Conservation (phyloP, 2,888 invertebrate species). For the Eutolmus rufibarbis region DNA sequence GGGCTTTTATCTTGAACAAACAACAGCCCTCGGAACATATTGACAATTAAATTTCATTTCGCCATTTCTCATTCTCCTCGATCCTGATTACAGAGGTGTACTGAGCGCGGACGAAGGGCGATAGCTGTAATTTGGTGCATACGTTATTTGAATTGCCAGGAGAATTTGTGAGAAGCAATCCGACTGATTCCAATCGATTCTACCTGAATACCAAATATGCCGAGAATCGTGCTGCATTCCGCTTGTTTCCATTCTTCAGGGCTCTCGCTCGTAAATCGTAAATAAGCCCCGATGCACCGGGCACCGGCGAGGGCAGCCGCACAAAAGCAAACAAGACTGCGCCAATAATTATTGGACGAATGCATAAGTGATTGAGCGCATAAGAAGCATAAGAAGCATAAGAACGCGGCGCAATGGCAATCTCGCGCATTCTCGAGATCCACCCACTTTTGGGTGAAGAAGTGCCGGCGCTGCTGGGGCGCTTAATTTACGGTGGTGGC, state of each 20-base stretch:
- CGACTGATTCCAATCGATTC: slow-evolving; percentile 32
- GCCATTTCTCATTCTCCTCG: slow-evolving; percentile 9
- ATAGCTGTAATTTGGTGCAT: slow-evolving; percentile 29
- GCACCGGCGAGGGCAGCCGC: neutral
- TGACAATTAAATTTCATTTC: slow-evolving; percentile 33
- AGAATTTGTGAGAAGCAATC: slow-evolving; percentile 23
- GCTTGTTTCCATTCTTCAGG: slow-evolving; percentile 7
- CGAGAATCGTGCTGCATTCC: slow-evolving; percentile 23
- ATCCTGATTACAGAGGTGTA: slow-evolving; percentile 20
- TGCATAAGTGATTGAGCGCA: slow-evolving; percentile 6
- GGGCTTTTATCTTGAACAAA: slow-evolving; percentile 12
- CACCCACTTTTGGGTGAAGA: neutral
- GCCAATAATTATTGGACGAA: neutral
- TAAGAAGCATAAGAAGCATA: neutral
- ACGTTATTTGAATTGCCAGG: slow-evolving; percentile 23
- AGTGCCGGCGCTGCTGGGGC: neutral
- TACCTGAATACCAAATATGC: slow-evolving; percentile 31
- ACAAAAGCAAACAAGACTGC: neutral
- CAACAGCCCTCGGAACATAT: neutral
- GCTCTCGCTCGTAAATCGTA: slow-evolving; percentile 4
- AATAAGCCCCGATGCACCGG: neutral
- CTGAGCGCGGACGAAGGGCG: neutral
- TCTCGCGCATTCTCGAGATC: neutral
- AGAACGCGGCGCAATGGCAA: neutral
- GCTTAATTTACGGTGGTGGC: neutral